Evolutionary conservation across 1,140 invertebrate species (phyloP).

Genomic region (Drosophila busckii): DNA sequence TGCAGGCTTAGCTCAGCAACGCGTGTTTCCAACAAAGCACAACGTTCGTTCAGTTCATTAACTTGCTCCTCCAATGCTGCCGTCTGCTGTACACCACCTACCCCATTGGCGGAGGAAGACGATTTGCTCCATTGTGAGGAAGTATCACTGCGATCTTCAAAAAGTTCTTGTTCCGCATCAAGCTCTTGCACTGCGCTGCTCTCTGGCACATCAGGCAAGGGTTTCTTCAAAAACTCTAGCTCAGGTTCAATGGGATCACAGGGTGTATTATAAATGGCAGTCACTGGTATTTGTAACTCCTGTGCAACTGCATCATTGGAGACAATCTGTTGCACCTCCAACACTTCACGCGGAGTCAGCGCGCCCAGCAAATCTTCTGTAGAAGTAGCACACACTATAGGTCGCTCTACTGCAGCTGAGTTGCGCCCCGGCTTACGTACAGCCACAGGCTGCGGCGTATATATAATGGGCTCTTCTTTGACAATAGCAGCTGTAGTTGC

Average conservation of each 20-base stretch:
- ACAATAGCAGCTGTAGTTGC: constrained; percentile 2
- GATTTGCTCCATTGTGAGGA: constrained; percentile 76
- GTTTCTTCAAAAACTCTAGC: constrained; percentile 61
- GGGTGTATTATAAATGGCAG: constrained; percentile 1
- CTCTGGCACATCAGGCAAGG: constrained; percentile 33
- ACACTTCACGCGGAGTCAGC: constrained; percentile 29
- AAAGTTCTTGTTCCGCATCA: constrained; percentile 30
- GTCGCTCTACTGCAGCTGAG: constrained; percentile 41
- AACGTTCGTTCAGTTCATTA: constrained; percentile 51
- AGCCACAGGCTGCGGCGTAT: constrained; percentile 71
- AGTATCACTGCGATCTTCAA: constrained; percentile 65
- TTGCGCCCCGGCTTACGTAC: constrained; percentile 20
- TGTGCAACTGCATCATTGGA: constrained; percentile 31
- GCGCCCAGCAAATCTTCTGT: constrained; percentile 56
- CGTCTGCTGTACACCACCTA: constrained; percentile 26
- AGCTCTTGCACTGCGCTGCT: background rate
- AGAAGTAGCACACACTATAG: constrained; percentile 50
- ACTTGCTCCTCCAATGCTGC: constrained; percentile 51
- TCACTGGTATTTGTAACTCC: constrained; percentile 2
- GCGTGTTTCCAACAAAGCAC: constrained; percentile 63
- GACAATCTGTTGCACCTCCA: constrained; percentile 43
- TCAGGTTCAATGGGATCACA: constrained; percentile 66
- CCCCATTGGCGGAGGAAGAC: constrained; percentile 54
- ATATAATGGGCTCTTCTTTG: constrained; percentile 79
- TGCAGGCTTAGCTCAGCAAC: constrained; percentile 63